A percentile compares a stretch with the other conserved stretches of the same genome.
Evolutionary conservation across 2,113 vertebrate species (phyloP).

Genomic region (Ctenodactylus gundi): DNA sequence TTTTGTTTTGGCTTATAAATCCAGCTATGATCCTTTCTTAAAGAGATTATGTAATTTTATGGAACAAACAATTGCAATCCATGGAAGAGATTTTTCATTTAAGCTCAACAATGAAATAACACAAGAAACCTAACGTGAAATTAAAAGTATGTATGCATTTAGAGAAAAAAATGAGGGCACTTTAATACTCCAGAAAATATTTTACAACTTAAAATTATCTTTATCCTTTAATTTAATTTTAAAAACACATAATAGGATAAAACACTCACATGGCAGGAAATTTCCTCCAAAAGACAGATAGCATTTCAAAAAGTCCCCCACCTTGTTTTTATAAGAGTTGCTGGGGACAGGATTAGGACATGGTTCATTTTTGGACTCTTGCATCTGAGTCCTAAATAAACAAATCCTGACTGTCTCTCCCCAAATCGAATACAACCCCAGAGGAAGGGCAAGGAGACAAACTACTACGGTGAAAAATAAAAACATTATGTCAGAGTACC

Average conservation of each 20-base stretch:
- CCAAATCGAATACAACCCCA: constrained; percentile 50
- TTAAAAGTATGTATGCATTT: not conserved
- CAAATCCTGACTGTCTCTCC: constrained; percentile 40
- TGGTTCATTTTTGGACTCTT: constrained; percentile 60
- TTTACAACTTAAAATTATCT: constrained; percentile 41
- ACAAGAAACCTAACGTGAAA: constrained; percentile 25
- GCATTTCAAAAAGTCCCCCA: constrained; percentile 36
- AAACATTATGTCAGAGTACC: constrained; percentile 53
- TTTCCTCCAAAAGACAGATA: constrained; percentile 31
- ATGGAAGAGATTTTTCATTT: constrained; percentile 27
- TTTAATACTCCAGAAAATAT: constrained; percentile 25
- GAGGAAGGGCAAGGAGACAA: constrained; percentile 56
- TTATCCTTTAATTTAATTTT: constrained; percentile 45
- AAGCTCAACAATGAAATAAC: constrained; percentile 43
- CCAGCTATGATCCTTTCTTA: constrained; percentile 35
- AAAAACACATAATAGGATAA: constrained; percentile 50
- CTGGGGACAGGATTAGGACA: constrained; percentile 20
- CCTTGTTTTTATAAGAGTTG: constrained; percentile 45
- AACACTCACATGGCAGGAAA: constrained; percentile 55
- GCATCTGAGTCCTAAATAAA: constrained; percentile 68
- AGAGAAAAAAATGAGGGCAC: not conserved
- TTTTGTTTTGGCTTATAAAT: constrained; percentile 50
- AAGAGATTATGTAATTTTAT: constrained; percentile 52
- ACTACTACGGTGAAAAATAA: constrained; percentile 48
- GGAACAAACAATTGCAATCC: constrained; percentile 44